phyloP scores from a whole-genome alignment of 2,888 invertebrate genomes.

The Ectemnius continuus region DNA sequence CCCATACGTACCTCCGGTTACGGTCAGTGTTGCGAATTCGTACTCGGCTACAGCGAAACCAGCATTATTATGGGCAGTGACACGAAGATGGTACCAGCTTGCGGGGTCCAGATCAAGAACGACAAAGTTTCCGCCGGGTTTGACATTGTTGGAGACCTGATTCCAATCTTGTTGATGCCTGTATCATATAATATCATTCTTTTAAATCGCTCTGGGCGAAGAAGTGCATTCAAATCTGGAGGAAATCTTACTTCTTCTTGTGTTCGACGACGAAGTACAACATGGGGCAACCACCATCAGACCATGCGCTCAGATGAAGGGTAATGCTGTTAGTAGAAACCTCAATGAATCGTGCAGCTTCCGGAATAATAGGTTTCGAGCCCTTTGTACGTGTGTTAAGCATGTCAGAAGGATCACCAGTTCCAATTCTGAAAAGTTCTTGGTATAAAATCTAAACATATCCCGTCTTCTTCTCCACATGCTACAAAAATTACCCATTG shows the following conservation, averaged over 20 bases:
- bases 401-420: constrained; percentile 93
- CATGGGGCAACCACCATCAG: constrained; percentile 97
- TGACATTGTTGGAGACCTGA: constrained; percentile 95
- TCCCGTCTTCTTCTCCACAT: neutral
- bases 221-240: neutral
- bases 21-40: constrained; percentile 95
- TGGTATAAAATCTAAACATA: too few relatives aligned
- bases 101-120: constrained; percentile 95
- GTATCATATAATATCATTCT: constrained; percentile 24
- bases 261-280: constrained; percentile 96
- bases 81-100: constrained; percentile 94
- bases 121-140: constrained; percentile 93
- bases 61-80: constrained; percentile 96
- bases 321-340: constrained; percentile 96
- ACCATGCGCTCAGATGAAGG: constrained; percentile 95
- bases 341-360: constrained; percentile 93
- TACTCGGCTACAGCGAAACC: constrained; percentile 97
- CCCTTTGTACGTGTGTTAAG: constrained; percentile 94
- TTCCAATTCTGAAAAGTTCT: constrained; percentile 85
- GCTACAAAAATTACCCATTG: constrained; percentile 84
- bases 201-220: neutral
- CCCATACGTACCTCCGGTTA: constrained; percentile 90
- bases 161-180: constrained; percentile 94
- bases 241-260: constrained; percentile 87
- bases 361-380: constrained; percentile 94